Conservation (phyloP, 2,797 vertebrate genomes). For the Glyptemys insculpta region DNA sequence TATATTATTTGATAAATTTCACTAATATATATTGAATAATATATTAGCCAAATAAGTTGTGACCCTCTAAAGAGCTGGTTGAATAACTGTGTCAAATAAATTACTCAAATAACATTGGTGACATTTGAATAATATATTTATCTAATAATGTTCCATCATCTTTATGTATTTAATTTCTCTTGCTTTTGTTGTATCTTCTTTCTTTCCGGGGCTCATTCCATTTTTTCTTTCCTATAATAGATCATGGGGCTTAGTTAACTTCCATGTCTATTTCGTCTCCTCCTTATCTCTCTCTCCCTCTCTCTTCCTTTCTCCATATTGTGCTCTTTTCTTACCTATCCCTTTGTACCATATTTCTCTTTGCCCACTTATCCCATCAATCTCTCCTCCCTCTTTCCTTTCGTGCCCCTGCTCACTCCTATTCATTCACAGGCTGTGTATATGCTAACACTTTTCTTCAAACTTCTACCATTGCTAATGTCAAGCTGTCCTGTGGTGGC, state of each 20-base stretch:
- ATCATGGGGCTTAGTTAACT: not conserved
- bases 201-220: not conserved
- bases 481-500: not conserved
- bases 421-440: not conserved
- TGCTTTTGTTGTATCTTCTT: not conserved
- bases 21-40: not conserved
- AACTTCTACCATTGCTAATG: not conserved
- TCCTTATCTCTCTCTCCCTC: not conserved
- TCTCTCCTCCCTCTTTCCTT: not conserved
- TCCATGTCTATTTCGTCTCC: not conserved
- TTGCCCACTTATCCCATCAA: not conserved
- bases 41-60: not conserved
- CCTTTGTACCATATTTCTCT: not conserved
- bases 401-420: not conserved
- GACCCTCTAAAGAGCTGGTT: rapidly evolving
- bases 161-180: not conserved
- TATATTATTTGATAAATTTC: not conserved
- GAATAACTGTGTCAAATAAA: not conserved
- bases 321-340: not conserved
- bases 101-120: not conserved
- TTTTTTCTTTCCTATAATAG: not conserved
- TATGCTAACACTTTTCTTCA: not conserved
- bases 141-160: not conserved
- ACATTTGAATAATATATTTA: not conserved
- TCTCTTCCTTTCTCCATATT: not conserved